Conservation (phyloP, 1,140 invertebrate species). For the Brachionus sp. region DNA sequence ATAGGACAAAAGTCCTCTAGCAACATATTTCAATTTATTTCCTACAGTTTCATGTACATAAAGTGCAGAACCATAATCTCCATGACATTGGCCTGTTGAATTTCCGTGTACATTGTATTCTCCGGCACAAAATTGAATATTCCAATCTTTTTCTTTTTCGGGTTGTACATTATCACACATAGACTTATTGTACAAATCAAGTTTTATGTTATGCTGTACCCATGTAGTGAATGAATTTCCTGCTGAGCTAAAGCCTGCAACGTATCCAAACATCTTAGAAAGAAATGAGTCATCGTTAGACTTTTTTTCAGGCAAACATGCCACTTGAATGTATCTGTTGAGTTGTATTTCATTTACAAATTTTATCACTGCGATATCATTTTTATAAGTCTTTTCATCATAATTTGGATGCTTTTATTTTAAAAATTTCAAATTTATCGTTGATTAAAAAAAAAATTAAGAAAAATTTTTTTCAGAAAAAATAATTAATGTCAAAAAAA, state of each 20-base stretch:
- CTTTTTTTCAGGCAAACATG: conserved; percentile 11
- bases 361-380: conserved; percentile 15
- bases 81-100: background rate
- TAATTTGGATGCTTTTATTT: background rate
- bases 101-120: conserved; percentile 9
- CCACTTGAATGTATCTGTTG: background rate
- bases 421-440: background rate
- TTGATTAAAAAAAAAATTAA: background rate
- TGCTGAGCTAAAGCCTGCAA: conserved; percentile 15
- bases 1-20: background rate
- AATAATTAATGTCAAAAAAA: too few relatives aligned
- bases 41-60: background rate
- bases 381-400: background rate
- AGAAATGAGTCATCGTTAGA: background rate
- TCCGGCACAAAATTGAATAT: conserved; percentile 27
- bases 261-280: background rate
- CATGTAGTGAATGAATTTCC: background rate
- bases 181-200: conserved; percentile 8
- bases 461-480: too few relatives aligned
- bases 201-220: background rate
- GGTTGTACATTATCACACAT: conserved; percentile 2
- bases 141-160: conserved; percentile 1
- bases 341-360: background rate
- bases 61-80: conserved; percentile 19
- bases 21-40: conserved; percentile 27